These are phyloP conservation scores for Caerostris darwini DNA, from an alignment of 1,140 invertebrate genomes.

Conservation along the genomic window DNA sequence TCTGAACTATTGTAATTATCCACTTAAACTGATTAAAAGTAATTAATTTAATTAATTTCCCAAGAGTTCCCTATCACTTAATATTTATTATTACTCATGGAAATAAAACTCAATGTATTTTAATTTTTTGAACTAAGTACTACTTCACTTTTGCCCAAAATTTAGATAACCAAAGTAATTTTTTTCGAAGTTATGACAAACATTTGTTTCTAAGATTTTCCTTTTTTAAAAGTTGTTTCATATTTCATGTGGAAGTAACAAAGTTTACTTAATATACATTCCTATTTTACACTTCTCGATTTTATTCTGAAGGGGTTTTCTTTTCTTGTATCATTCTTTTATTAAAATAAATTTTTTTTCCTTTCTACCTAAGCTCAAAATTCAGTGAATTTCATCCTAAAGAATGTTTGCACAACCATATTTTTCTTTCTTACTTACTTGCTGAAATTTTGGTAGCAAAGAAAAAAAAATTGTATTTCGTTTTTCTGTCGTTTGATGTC, in stretches of 20 bases:
- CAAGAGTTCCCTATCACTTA: too few relatives aligned
- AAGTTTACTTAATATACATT: not conserved
- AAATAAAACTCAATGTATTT: too few relatives aligned
- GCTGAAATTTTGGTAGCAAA: not conserved
- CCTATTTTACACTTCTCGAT: not conserved
- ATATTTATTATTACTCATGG: too few relatives aligned
- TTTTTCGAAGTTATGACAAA: too few relatives aligned
- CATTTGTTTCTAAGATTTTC: too few relatives aligned
- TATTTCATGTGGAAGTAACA: not conserved
- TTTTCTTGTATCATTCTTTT: not conserved
- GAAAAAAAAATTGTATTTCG: not conserved
- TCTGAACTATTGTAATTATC: too few relatives aligned
- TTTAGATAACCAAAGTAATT: too few relatives aligned
- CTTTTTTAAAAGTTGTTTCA: too few relatives aligned
- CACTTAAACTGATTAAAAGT: too few relatives aligned
- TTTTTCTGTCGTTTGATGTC: not conserved
- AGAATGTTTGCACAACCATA: not conserved
- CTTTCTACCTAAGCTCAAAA: not conserved
- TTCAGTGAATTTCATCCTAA: not conserved
- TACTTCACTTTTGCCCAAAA: too few relatives aligned
- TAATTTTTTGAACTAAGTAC: too few relatives aligned
- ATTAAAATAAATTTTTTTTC: not conserved
- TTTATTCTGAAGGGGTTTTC: not conserved
- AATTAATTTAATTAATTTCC: too few relatives aligned
- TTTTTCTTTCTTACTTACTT: not conserved